phyloP scores from a whole-genome alignment of 2,113 vertebrate species.

The Sialia sialis region DNA sequence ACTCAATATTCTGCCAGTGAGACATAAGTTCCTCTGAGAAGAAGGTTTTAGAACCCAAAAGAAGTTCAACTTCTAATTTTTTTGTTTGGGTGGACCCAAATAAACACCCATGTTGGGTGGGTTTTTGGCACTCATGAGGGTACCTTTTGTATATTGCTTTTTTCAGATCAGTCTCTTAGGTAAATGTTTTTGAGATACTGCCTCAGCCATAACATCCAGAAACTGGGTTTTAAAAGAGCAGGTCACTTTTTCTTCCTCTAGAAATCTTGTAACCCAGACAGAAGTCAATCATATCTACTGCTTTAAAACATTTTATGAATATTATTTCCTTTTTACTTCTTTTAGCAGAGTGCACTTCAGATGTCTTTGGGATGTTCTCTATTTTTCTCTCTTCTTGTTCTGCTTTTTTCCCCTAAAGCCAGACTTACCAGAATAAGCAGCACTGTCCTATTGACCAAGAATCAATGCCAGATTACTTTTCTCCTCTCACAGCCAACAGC shows the following conservation, averaged over 20 bases:
- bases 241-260: neutral
- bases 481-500: neutral
- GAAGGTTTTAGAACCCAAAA: neutral
- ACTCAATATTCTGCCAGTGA: neutral
- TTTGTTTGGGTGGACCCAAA: neutral
- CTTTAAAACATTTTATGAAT: neutral
- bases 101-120: fast-evolving
- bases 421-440: neutral
- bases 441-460: neutral
- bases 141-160: too few relatives aligned
- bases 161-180: neutral
- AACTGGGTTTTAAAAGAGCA: neutral
- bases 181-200: neutral
- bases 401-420: neutral
- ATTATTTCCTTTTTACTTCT: neutral
- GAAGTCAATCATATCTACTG: neutral
- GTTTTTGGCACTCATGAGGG: neutral
- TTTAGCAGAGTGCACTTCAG: neutral
- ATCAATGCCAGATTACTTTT: neutral
- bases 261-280: neutral
- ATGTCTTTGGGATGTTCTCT: neutral
- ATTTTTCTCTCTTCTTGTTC: neutral
- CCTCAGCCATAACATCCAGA: neutral
- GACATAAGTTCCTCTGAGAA: neutral
- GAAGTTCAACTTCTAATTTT: neutral